Evolutionary conservation across 2,797 vertebrate species (phyloP), one percentile per base, ranked within the genome.

Genomic region (Lates japonicus): DNA sequence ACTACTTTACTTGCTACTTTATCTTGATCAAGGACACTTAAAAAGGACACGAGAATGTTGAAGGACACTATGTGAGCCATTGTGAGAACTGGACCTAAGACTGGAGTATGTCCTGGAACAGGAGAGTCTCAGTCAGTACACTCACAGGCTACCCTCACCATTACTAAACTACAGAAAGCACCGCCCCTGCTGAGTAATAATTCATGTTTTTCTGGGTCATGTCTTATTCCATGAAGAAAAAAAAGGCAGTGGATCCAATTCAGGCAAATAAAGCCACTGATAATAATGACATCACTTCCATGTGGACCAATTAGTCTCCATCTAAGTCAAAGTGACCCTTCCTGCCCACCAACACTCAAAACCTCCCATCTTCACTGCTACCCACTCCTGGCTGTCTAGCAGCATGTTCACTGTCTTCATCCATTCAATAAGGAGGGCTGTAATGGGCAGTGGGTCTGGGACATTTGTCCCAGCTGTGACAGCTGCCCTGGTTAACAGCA

Each of bases 401-500:
- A 72, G 72, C 69, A 68, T 79, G 80, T 83, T 86, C 75, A 64
- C 75, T 83, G 78, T 64, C 82, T 76, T 85, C 78, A 86, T 88
- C 80, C 83, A 68, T 83, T 78, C 60, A 9, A 84, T 84, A 81
- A 87, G 74, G 80, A 74, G 49, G 84, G 57, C 82, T 67, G 68
- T 87, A 88, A 86, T 81, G 80, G 78, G 66, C 71, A 73, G 44
- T 20, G 73, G 76, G 82, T 81, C 83, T 68, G 31, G 65, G 70
- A 79, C 81, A 91, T 88, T 91, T 66, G 72, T 91, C 71, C 68
- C 70, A 69, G 55, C 69, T 46, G 5, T 82, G 89, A 88, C 80
- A 90, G 89, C 87, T 91, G 91, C 87, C 89, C 90, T 84, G 89
- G 84, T 91, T 87, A 92, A 93, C 81, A 70, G 66, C 37, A 22